Base-by-base conservation (phyloP, 2,888 invertebrate species). In the Petrolisthes manimaculis region DNA sequence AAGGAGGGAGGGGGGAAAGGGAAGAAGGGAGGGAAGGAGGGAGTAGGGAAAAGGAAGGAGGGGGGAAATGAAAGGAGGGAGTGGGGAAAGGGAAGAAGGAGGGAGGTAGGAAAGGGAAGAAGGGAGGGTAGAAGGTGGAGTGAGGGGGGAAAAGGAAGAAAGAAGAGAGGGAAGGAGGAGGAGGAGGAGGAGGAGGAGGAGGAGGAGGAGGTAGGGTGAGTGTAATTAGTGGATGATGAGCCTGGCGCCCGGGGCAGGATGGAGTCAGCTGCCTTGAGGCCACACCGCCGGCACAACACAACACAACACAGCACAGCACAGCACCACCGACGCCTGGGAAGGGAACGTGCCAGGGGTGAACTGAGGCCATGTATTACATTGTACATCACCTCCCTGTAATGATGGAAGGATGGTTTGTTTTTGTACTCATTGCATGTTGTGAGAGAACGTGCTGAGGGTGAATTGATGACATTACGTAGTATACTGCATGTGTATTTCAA, bases 281-380 rank as follows among this genome's bases (percentile, higher is more conserved):
- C 61, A 61, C 8, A 61, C 61, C 8, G 61, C 8, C 6, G 61
- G 61, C 61, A 61, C 61, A 61, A 14, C 61, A 61, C 61, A n/a
- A n/a, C n/a, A n/a, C n/a, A n/a, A n/a, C n/a, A n/a, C n/a, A n/a
- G n/a, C n/a, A n/a, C n/a, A n/a, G n/a, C n/a, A n/a, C n/a, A n/a
- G n/a, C n/a, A 61, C 61, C 61, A 61, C 61, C 61, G 61, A 9
- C 77, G 77, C 77, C 24, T 78, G 78, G 78, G 78, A 9, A n/a
- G n/a, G n/a, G n/a, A n/a, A n/a, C n/a, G n/a, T n/a, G n/a, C n/a
- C n/a, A n/a, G n/a, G n/a, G n/a, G n/a, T n/a, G n/a, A n/a, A n/a
- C n/a, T n/a, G n/a, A n/a, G n/a, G n/a, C n/a, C n/a, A n/a, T n/a
- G n/a, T n/a, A n/a, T n/a, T n/a, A n/a, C n/a, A n/a, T n/a, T n/a